Percentiles rank a stretch among this genome's conserved stretches.
Conservation (phyloP, 2,888 invertebrate species). For the Serripes groenlandicus region DNA sequence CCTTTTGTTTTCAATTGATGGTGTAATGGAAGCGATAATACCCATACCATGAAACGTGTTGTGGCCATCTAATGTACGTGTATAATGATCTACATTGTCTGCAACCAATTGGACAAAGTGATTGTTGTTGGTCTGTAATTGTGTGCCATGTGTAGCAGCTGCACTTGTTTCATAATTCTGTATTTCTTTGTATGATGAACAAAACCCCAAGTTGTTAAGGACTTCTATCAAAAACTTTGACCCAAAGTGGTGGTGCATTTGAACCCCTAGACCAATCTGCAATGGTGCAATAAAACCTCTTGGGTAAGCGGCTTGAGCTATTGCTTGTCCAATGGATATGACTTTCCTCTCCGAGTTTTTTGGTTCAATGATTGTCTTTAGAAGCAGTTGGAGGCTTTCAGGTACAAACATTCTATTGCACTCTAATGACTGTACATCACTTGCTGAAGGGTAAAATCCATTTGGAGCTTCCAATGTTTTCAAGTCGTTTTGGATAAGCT, state of each 20-base stretch:
- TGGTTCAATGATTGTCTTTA: background rate
- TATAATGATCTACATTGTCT: conserved; percentile 76
- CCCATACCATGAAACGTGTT: conserved; percentile 77
- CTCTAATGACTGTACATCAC: conserved; percentile 19
- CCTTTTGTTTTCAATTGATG: conserved; percentile 17
- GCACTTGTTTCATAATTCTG: conserved; percentile 66
- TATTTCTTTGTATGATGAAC: conserved; percentile 63
- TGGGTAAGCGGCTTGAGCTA: conserved; percentile 63
- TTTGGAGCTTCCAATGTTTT: conserved; percentile 33
- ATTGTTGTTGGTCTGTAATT: conserved; percentile 28
- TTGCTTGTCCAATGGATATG: conserved; percentile 67
- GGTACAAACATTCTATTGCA: conserved; percentile 15
- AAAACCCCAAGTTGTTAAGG: conserved; percentile 61
- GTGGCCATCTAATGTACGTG: conserved; percentile 68
- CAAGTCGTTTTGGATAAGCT: conserved; percentile 68
- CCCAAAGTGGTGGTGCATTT: conserved; percentile 56
- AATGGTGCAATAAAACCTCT: conserved; percentile 55
- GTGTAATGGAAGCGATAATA: conserved; percentile 70
- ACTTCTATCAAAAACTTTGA: conserved; percentile 69
- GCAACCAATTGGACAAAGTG: conserved; percentile 67
- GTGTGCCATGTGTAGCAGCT: conserved; percentile 43
- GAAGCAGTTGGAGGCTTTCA: background rate
- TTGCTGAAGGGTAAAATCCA: conserved; percentile 19
- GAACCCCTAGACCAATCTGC: conserved; percentile 66
- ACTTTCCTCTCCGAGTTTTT: conserved; percentile 7